Conservation (phyloP, 1,140 invertebrate species). For the Teleogryllus occipitalis region DNA sequence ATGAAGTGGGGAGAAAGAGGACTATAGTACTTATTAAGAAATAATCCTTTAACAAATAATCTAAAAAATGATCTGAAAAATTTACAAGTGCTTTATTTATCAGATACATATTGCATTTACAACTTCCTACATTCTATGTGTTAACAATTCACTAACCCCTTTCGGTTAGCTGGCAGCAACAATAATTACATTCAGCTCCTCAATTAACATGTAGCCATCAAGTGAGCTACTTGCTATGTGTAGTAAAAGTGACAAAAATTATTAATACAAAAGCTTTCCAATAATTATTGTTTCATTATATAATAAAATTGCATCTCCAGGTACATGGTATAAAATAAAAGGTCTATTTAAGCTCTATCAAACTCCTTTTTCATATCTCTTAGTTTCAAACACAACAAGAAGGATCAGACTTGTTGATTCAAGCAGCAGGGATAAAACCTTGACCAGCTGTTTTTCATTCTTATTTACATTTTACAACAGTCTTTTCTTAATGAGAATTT, state of each 20-base stretch:
- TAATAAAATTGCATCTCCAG: neutral
- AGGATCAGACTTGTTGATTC: neutral
- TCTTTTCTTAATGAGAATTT: neutral
- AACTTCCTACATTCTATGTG: neutral
- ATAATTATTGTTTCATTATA: neutral
- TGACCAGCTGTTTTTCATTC: neutral
- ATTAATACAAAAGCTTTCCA: neutral
- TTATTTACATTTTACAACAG: neutral
- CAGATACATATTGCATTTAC: neutral
- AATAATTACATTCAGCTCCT: neutral
- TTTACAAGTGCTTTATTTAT: neutral
- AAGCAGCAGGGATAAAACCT: neutral
- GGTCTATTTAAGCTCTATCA: neutral
- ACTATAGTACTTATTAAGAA: no score
- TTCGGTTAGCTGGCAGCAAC: neutral
- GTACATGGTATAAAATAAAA: constrained; percentile 6
- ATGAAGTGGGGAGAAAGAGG: no score
- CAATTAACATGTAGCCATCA: neutral
- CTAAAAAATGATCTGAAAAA: neutral
- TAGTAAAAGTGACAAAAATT: constrained; percentile 6
- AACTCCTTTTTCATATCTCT: neutral
- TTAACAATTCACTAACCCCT: constrained; percentile 1
- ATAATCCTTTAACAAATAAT: no score
- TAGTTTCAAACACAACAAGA: neutral
- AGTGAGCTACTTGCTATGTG: neutral